These are phyloP conservation scores for Ictalurus punctatus DNA, from an alignment of 2,113 vertebrate genomes.

Conservation along the genomic window DNA sequence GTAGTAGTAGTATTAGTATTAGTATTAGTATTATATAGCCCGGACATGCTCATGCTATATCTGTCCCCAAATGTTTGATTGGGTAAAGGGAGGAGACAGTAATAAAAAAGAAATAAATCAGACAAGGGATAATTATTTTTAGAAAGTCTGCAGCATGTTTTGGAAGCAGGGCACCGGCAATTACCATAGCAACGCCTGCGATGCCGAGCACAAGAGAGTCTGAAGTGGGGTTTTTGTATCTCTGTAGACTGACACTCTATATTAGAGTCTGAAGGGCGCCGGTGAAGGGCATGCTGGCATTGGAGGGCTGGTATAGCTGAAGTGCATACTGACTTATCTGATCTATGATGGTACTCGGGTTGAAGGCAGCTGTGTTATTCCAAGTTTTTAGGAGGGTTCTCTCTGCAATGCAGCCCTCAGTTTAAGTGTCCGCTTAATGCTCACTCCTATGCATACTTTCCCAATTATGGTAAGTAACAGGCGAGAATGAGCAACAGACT, in stretches of 20 bases:
- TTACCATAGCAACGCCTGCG: slow-evolving; percentile 74
- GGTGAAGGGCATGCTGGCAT: slow-evolving; percentile 20
- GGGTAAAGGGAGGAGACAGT: slow-evolving; percentile 45
- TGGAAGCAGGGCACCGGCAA: slow-evolving; percentile 64
- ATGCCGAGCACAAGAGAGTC: slow-evolving; percentile 57
- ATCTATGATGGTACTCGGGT: background rate
- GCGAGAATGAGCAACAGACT: background rate
- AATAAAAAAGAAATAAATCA: slow-evolving; percentile 52
- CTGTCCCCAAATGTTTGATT: too few relatives aligned
- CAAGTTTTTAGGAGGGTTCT: slow-evolving; percentile 1
- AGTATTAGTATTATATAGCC: background rate
- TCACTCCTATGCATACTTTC: slow-evolving; percentile 14
- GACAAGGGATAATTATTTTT: slow-evolving; percentile 69
- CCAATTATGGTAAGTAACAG: slow-evolving; percentile 35
- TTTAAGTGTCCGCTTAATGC: slow-evolving; percentile 7
- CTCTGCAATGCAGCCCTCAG: slow-evolving; percentile 21
- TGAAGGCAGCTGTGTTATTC: slow-evolving; percentile 13
- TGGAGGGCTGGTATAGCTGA: background rate
- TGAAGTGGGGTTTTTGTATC: slow-evolving; percentile 50
- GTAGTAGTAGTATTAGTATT: background rate
- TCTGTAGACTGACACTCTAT: slow-evolving; percentile 47
- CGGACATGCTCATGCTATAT: too few relatives aligned
- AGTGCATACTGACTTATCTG: slow-evolving; percentile 19
- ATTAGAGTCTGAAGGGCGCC: slow-evolving; percentile 28
- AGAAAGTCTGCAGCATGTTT: slow-evolving; percentile 75